Evolutionary conservation across 2,888 invertebrate genomes (phyloP).

Genomic region (Euzophera pinguis): DNA sequence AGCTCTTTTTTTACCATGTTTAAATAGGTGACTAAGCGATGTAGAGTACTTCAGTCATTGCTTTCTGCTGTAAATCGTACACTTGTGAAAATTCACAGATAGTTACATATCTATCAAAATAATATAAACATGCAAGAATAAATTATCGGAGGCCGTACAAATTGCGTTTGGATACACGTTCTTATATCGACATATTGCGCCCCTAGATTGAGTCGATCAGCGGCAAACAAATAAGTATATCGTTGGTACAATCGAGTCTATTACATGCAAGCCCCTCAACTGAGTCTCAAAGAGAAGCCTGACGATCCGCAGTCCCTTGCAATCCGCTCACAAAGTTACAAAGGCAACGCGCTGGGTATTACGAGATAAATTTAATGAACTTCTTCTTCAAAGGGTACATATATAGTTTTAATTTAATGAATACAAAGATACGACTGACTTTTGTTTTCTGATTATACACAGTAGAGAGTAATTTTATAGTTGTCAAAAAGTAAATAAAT

Average conservation of each 20-base stretch:
- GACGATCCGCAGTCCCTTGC: slow-evolving; percentile 44
- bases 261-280: slow-evolving; percentile 59
- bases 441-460: no score
- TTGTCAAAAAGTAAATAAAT: no score
- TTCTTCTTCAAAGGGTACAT: slow-evolving; percentile 16
- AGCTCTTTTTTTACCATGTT: no score
- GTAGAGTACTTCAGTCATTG: no score
- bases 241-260: slow-evolving; percentile 57
- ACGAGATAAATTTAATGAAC: slow-evolving; percentile 27
- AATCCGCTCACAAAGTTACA: slow-evolving; percentile 45
- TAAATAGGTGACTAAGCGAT: no score
- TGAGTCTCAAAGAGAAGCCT: slow-evolving; percentile 67
- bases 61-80: no score
- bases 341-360: slow-evolving; percentile 40
- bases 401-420: neutral
- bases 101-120: neutral
- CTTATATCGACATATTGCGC: slow-evolving; percentile 16
- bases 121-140: neutral
- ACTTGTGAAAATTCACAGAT: no score
- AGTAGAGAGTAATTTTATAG: no score
- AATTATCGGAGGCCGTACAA: slow-evolving; percentile 12
- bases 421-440: neutral
- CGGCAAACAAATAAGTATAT: slow-evolving; percentile 70
- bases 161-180: slow-evolving; percentile 19
- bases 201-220: slow-evolving; percentile 50